These are phyloP conservation scores for Hemaris fuciformis DNA, from an alignment of 2,888 invertebrate genomes.

Conservation along the genomic window DNA sequence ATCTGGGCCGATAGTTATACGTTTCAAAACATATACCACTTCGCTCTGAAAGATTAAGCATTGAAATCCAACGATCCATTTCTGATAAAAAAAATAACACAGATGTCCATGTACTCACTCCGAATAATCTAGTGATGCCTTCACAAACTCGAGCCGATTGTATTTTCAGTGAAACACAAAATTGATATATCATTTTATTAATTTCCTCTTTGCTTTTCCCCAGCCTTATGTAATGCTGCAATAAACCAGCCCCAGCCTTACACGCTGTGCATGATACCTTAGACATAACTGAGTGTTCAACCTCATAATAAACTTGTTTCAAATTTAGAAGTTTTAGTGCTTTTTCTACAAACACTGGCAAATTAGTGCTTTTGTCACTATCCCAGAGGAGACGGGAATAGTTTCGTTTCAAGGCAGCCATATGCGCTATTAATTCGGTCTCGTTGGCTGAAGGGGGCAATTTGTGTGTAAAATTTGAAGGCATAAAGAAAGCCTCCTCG, in stretches of 20 bases:
- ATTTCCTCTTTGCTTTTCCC: constrained; percentile 94
- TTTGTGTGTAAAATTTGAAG: constrained; percentile 73
- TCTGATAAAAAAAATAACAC: background rate
- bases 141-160: constrained; percentile 94
- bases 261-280: constrained; percentile 95
- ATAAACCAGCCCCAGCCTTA: constrained; percentile 91
- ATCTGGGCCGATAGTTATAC: constrained; percentile 90
- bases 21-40: constrained; percentile 89
- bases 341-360: constrained; percentile 91
- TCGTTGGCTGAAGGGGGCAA: constrained; percentile 76
- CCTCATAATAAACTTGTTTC: constrained; percentile 91
- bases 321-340: constrained; percentile 91
- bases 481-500: constrained; percentile 68
- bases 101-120: constrained; percentile 77
- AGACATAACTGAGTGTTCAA: constrained; percentile 95
- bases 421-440: constrained; percentile 70
- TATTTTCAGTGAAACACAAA: constrained; percentile 93
- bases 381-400: constrained; percentile 87
- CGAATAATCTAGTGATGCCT: constrained; percentile 91
- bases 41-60: constrained; percentile 83
- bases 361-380: constrained; percentile 85
- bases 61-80: background rate
- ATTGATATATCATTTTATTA: constrained; percentile 90
- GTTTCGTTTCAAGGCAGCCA: constrained; percentile 69
- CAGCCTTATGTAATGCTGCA: constrained; percentile 91